Evolutionary conservation across 2,888 invertebrate genomes (phyloP), one percentile per base, ranked within the genome.

Genomic region (Temnothorax ravouxi): DNA sequence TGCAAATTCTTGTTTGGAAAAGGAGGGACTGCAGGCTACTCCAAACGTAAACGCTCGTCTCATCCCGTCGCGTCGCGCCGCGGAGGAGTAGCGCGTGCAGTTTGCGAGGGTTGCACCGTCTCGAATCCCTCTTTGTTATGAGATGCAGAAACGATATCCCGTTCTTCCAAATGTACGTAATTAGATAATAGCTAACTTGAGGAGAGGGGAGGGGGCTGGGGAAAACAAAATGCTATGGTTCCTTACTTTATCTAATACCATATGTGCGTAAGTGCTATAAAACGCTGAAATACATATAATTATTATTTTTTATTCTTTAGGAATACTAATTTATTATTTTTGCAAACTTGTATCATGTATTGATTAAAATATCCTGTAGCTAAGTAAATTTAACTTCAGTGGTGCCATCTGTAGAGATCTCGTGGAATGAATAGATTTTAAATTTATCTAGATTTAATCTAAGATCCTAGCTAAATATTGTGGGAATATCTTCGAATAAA

Each of bases 1-100:
- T 87, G 89, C 86, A 87, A 88, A 91, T 88, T 88, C 86, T 87
- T 90, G 89, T 89, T 89, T 89, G 88, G 86, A 89, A 89, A 89
- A 89, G 89, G 88, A 88, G 89, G 79, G 89, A 89, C 88, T 85
- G 66, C 66, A 75, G 84, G 75, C 69, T 77, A 71, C 79, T 81
- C 64, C 15, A 50, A 67, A 66, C 62, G 75, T 81, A 62, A 64
- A 61, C 38, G 79, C 44, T 79, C 59, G 47, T 50, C 67, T 67
- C 54, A 67, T 52, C 52, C 76, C 38, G 76, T 62, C 50, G 50
- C 50, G 75, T 38, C 38, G 50, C 52, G 15, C 3, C 50, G 15
- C 38, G 38, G 11, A 52, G 21, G 41, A 64, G 66, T 13, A 71
- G 18, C 71, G 72, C 47, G 34, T 47, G 47, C 34, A 59, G 8